These are phyloP conservation scores for Aptenodytes patagonicus DNA, from an alignment of 2,113 vertebrate genomes.

Conservation along the genomic window DNA sequence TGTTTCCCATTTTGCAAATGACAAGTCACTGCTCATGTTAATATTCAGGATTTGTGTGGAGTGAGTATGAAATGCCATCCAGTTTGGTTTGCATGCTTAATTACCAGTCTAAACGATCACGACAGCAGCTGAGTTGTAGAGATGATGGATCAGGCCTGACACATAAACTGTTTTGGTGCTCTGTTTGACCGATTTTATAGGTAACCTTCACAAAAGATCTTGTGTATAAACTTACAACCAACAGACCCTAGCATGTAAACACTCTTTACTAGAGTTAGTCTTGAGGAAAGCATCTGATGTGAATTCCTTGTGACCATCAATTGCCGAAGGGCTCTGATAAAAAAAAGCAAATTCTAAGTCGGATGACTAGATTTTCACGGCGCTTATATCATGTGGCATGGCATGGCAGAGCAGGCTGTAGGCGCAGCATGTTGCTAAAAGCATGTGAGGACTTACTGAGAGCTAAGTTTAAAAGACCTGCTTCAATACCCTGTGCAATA, in stretches of 20 bases:
- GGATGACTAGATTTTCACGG: background rate
- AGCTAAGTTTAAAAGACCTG: background rate
- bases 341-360: background rate
- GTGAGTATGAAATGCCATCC: background rate
- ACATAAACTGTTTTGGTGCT: background rate
- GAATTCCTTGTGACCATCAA: background rate
- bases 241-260: background rate
- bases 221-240: background rate
- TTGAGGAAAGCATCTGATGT: background rate
- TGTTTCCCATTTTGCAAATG: background rate
- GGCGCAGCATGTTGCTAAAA: background rate
- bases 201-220: background rate
- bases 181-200: background rate
- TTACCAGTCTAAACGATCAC: background rate
- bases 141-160: background rate
- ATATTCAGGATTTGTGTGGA: background rate
- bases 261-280: background rate
- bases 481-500: background rate
- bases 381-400: fast-evolving
- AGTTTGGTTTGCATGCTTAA: background rate
- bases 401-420: background rate
- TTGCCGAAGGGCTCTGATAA: background rate
- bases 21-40: too few relatives aligned
- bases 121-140: background rate
- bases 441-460: background rate